Base-by-base conservation (phyloP, 92 coral and sea anemone genomes). In the Galaxea fascicularis region DNA sequence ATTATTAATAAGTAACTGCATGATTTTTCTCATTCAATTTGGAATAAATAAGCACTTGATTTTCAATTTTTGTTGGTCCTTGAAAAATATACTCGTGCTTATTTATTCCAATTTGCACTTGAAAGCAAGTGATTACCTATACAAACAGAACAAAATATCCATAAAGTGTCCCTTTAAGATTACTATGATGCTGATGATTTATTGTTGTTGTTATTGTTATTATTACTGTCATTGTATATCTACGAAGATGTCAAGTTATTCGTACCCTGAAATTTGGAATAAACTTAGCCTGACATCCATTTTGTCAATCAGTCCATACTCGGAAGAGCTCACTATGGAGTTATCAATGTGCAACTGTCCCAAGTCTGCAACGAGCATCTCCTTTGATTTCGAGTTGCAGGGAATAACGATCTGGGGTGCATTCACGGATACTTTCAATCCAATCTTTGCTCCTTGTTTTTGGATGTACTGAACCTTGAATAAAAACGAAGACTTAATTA, bases 361-460 rank as follows among this genome's bases (percentile, higher is more conserved):
- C 59, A 97, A 95, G 65, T 97, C 98, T 70, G 94, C 97, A 47
- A 97, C 89, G 27, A 97, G 93, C 85, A 92, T 91, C 76, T 97
- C 97, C 51, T 89, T 76, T 22, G 99, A 94, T 67, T 60, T 86
- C 26, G 98, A 92, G 79, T 94, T 94, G 69, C 99, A 92, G 11
- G 99, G 99, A 17, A 97, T 72, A 4, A 92, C 24, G 11, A 97
- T 83, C 15, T 85, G 80, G 0, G 99, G 99, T 26, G 99, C 94
- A 69, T 92, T 95, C 58, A 97, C 91, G 45, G 85, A 88, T 66
- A 97, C 65, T 44, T 91, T 89, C 22, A 97, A 91, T 12, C 95
- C 98, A 57, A 97, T 92, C 84, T 92, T 94, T 4, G 95, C 93
- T 17, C 99, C 99, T 68, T 92, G 98, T 24, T 87, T 84, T 59